Base-by-base conservation (phyloP, 53 echinoderm and acorn worm genomes). In the Luidia sarsii region DNA sequence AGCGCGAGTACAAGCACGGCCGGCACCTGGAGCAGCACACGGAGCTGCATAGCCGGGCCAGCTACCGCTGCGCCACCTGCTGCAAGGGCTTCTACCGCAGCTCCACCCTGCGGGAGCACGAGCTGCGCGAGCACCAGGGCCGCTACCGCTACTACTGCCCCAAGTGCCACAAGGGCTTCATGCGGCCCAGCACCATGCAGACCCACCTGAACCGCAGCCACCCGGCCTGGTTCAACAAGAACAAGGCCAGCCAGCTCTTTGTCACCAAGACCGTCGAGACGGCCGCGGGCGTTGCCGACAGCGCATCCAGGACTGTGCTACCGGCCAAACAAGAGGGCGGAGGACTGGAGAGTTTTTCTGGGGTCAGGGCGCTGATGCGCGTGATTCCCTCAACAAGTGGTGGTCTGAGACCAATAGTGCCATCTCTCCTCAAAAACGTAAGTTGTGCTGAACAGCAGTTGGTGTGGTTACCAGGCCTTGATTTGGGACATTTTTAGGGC, bases 71-170 rank as follows among this genome's bases (percentile, higher is more conserved):
- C 39, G 65, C 79, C 37, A 75, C 86, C n/a, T 92, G 92, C 46
- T 82, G 83, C 38, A 92, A 84, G 70, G 89, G 89, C 30, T 92
- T 92, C 65, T 89, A 85, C 50, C 67, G 92, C n/a, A 89, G 82
- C 82, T 64, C 89, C 15, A 85, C 89, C 51, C 75, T 92, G 32
- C 75, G 92, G 7, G 89, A 89, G 63, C 92, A 92, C 38, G 85
- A 92, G 82, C 70, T 89, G 5, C 75, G 92, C 13, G 77, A 77
- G 18, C 92, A 92, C 68, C 89, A 81, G 57, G 89, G 92, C 21
- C 81, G 82, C 9, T 89, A 85, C 29, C 85, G 85, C 5, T 92
- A 85, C 63, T 84, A 79, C 69, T 92, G 92, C 27, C 89, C 85
- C 1, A 85, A 89, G 31, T 92, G 92, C 62, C 80, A 79, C 38